phyloP scores from a whole-genome alignment of 2,797 vertebrate species.

The Hyperoplus lanceolatus region DNA sequence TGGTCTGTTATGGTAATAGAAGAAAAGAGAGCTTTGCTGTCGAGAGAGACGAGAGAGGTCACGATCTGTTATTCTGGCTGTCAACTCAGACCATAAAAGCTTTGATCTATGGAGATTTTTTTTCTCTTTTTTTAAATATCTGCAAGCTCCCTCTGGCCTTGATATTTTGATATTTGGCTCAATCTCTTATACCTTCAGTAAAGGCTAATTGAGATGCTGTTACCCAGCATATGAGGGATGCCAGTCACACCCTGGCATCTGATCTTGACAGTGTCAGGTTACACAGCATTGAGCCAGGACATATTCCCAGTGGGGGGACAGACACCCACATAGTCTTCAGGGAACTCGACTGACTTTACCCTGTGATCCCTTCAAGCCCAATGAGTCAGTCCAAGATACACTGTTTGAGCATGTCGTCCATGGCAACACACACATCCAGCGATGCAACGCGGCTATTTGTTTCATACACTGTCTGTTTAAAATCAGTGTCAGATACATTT shows the following conservation, averaged over 20 bases:
- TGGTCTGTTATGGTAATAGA: conserved; percentile 70
- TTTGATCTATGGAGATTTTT: conserved; percentile 51
- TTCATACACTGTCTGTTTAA: conserved; percentile 65
- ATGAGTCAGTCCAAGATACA: conserved; percentile 38
- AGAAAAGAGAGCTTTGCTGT: conserved; percentile 57
- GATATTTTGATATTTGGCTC: conserved; percentile 28
- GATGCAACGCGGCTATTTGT: conserved; percentile 63
- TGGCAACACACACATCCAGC: conserved; percentile 65
- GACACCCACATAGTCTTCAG: conserved; percentile 50
- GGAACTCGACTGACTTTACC: conserved; percentile 47
- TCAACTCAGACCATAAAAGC: conserved; percentile 37
- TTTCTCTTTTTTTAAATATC: conserved; percentile 18
- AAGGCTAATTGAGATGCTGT: conserved; percentile 23
- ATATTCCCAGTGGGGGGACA: conserved; percentile 48
- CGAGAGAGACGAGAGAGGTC: conserved; percentile 44
- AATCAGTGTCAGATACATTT: conserved; percentile 64
- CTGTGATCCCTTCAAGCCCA: conserved; percentile 34
- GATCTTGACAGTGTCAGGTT: conserved; percentile 51
- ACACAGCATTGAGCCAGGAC: conserved; percentile 39
- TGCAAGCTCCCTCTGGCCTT: conserved; percentile 10
- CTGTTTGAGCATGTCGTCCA: conserved; percentile 69
- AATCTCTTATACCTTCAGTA: conserved; percentile 10
- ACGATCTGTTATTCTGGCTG: conserved; percentile 53
- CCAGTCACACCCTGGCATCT: conserved; percentile 52
- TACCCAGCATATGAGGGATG: conserved; percentile 35